Evolutionary conservation across 1,140 invertebrate species (phyloP).

Genomic region (Pachypsylla venusta): DNA sequence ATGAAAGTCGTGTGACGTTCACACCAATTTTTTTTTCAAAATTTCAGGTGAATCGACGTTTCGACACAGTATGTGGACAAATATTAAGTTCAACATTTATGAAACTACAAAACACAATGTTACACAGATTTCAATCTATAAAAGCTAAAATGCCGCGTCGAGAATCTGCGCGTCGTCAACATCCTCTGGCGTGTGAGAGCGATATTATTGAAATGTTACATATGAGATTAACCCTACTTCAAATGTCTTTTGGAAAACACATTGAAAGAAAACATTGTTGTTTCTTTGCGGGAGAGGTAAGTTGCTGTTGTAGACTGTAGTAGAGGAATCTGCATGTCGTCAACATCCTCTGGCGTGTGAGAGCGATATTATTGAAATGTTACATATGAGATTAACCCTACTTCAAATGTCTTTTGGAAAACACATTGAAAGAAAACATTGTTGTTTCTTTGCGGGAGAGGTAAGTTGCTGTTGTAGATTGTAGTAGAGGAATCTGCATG

Average conservation of each 20-base stretch:
- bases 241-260: constrained; percentile 83
- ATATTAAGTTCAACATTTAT: constrained; percentile 69
- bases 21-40: too few species aligned
- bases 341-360: constrained; percentile 43
- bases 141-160: constrained; percentile 78
- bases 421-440: constrained; percentile 76
- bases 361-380: constrained; percentile 57
- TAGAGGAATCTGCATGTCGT: constrained; percentile 63
- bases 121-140: constrained; percentile 54
- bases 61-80: constrained; percentile 58
- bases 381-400: constrained; percentile 45
- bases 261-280: constrained; percentile 78
- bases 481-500: constrained; percentile 70
- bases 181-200: constrained; percentile 67
- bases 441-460: constrained; percentile 79
- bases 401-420: constrained; percentile 83
- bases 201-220: constrained; percentile 80
- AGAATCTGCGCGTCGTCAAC: constrained; percentile 66
- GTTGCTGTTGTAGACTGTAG: too few species aligned
- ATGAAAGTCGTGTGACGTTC: too few species aligned
- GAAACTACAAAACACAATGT: constrained; percentile 58
- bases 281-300: constrained; percentile 78
- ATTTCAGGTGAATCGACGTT: constrained; percentile 61
- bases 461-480: too few species aligned
- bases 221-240: constrained; percentile 67